Conservation (phyloP, 2,888 invertebrate genomes). For the Xestia sexstrigata region DNA sequence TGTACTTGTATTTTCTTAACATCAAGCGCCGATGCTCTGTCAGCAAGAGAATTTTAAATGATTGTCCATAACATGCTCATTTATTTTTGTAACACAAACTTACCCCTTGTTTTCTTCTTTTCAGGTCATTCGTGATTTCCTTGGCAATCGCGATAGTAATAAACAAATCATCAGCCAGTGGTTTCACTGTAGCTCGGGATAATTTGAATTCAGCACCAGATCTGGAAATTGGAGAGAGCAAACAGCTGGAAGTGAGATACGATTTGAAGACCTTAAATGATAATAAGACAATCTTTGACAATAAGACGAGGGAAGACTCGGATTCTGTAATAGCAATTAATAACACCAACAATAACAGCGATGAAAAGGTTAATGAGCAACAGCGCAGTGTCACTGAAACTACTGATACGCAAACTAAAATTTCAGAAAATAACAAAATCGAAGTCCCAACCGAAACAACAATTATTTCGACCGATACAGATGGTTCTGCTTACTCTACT, state of each 20-base stretch:
- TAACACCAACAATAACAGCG: constrained; percentile 12
- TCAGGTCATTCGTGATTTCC: constrained; percentile 81
- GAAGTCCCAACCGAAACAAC: constrained; percentile 7
- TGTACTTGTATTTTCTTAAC: not conserved
- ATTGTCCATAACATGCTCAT: too few relatives aligned
- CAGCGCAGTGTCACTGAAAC: constrained; percentile 22
- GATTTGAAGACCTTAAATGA: constrained; percentile 65
- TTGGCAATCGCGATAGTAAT: constrained; percentile 75
- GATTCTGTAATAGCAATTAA: constrained; percentile 49
- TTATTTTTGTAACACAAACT: not conserved
- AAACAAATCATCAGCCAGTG: constrained; percentile 72
- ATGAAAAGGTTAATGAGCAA: constrained; percentile 18
- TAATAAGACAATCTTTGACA: constrained; percentile 39
- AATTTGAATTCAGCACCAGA: constrained; percentile 61
- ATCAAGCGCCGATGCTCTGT: not conserved
- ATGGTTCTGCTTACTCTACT: constrained; percentile 15
- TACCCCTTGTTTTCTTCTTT: constrained; percentile 68
- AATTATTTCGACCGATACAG: constrained; percentile 18
- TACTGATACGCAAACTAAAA: constrained; percentile 20
- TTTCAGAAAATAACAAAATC: constrained; percentile 15
- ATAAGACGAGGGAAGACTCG: constrained; percentile 12
- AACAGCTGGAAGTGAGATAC: constrained; percentile 71
- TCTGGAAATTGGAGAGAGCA: constrained; percentile 72
- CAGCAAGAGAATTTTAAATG: not conserved
- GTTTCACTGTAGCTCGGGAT: constrained; percentile 74